Conservation (phyloP, 2,888 invertebrate species). For the Capitulum mitella region DNA sequence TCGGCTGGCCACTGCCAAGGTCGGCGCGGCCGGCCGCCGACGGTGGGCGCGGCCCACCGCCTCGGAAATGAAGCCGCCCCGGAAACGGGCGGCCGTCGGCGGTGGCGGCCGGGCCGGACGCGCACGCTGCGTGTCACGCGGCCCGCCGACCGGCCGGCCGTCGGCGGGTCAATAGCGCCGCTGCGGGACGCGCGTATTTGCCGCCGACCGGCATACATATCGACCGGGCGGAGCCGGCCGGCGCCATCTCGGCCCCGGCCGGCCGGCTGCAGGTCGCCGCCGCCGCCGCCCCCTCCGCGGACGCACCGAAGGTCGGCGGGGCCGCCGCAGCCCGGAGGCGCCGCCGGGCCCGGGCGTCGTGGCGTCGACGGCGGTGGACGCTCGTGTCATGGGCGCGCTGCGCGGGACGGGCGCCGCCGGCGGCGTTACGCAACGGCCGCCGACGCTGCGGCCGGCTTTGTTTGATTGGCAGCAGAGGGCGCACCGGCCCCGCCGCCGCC, state of each 20-base stretch:
- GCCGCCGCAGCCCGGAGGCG: background rate
- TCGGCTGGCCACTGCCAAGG: background rate
- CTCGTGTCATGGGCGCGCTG: no score
- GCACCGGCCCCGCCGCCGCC: no score
- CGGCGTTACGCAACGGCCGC: no score
- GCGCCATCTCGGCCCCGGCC: background rate
- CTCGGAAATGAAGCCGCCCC: background rate
- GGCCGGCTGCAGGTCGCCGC: no score
- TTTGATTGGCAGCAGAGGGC: no score
- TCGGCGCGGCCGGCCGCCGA: background rate
- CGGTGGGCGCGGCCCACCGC: background rate
- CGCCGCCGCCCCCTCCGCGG: no score
- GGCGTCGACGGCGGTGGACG: no score
- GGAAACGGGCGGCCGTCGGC: background rate
- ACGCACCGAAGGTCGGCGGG: background rate
- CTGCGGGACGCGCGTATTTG: background rate
- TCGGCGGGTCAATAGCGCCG: background rate
- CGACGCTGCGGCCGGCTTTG: no score
- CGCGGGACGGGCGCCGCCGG: no score
- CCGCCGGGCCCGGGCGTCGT: no score
- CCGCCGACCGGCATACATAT: background rate
- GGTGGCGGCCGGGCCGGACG: background rate
- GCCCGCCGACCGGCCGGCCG: background rate
- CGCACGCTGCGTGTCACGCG: background rate
- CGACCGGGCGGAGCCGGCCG: background rate